Base-by-base conservation (phyloP, 2,888 invertebrate genomes). In the Ceramica pisi region DNA sequence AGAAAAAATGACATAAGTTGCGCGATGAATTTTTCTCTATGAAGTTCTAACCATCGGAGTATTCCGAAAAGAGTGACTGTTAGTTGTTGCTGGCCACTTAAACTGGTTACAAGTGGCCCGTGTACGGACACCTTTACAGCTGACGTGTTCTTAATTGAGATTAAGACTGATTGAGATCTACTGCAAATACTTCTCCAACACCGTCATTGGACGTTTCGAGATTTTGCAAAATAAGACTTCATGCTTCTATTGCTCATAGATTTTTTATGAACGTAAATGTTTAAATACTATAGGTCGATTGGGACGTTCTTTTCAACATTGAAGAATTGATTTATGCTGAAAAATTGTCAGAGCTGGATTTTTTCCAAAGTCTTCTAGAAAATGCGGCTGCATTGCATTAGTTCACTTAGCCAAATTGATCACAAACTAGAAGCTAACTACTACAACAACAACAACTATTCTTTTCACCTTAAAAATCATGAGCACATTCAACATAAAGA, bases 131-230 rank as follows among this genome's bases (percentile, higher is more conserved):
- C 12, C 57, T 44, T 78, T 79, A 72, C 5, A 16, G 6, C n/a
- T 56, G 48, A 53, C 26, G 35, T n/a, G 21, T 10, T 62, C 75
- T 75, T 76, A 67, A 75, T 67, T 62, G 23, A 65, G 51, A 65
- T 80, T 0, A 26, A 50, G 41, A 55, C 9, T 51, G 51, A 76
- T 53, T 44, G 6, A 72, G 16, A 72, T 51, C 16, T 35, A n/a
- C 74, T 53, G 57, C 16, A 72, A 72, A 79, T 72, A 57, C 44
- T 46, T 38, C 14, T 46, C 0, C 1, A 0, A 56, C 56, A 56
- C n/a, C 56, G 44, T 72, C 62, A 73, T 62, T 14, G 16, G 23
- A 55, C 41, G 48, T 14, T 61, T 74, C 35, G 38, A 38, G 44
- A 71, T 46, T 72, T 31, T n/a, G 26, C 0, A 14, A 78, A 55